Conservation (phyloP, 2,113 vertebrate genomes). For the Grallaria varia region DNA sequence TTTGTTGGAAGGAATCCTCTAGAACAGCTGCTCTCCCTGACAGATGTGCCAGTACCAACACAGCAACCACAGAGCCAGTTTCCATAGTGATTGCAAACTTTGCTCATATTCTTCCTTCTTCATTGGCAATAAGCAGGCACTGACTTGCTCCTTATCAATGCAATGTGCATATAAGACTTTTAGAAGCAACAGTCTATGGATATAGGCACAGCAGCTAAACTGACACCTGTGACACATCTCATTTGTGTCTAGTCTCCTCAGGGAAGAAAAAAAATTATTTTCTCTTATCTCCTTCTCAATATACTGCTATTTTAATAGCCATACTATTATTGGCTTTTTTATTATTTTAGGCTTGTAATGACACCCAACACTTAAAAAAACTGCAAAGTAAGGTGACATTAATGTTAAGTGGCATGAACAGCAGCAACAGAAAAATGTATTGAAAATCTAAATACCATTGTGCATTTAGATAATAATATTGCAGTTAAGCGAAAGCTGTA, state of each 20-base stretch:
- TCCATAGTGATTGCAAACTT: conserved; percentile 39
- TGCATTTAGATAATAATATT: neutral
- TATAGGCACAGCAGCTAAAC: neutral
- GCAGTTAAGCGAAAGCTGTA: neutral
- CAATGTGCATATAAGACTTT: neutral
- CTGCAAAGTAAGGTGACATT: neutral
- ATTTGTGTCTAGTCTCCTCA: neutral
- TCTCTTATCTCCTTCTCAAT: neutral
- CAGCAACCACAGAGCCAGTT: conserved; percentile 13
- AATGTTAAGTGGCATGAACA: neutral
- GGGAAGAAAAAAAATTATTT: neutral
- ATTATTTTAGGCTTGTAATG: neutral
- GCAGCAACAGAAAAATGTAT: neutral
- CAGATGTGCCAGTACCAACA: conserved; percentile 39
- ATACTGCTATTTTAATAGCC: neutral
- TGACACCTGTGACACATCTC: neutral
- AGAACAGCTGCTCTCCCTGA: conserved; percentile 34
- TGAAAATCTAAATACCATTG: neutral
- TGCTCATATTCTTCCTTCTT: neutral
- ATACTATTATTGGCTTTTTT: neutral
- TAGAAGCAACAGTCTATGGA: neutral
- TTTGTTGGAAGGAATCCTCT: conserved; percentile 26
- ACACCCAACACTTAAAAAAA: neutral
- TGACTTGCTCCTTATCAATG: neutral
- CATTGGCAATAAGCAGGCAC: neutral